These are phyloP conservation scores for Stichodactyla mertensii DNA, from an alignment of 64 coral and sea anemone species.

Conservation along the genomic window DNA sequence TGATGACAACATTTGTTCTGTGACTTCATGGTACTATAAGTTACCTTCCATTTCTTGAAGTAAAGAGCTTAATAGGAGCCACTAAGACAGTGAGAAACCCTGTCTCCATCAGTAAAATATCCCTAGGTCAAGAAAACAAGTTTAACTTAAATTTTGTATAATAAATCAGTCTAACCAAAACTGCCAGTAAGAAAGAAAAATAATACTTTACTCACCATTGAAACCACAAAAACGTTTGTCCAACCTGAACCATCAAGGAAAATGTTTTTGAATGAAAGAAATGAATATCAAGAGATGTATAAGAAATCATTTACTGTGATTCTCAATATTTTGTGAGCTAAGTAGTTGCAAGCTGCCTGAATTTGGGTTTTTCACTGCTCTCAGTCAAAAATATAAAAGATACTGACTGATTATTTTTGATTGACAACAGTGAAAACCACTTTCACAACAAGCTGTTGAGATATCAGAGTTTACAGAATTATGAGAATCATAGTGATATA, in stretches of 20 bases:
- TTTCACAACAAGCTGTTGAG: too few relatives aligned
- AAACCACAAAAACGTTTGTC: constrained; percentile 95
- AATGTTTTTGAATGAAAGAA: not conserved
- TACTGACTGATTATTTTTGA: too few relatives aligned
- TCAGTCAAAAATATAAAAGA: too few relatives aligned
- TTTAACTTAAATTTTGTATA: not conserved
- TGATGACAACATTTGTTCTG: too few relatives aligned
- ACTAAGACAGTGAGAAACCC: constrained; percentile 78
- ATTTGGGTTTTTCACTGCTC: too few relatives aligned
- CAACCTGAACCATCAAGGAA: constrained; percentile 45
- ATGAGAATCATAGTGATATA: too few relatives aligned
- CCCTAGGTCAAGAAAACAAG: constrained; percentile 37
- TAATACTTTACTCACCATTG: constrained; percentile 60
- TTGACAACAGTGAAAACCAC: too few relatives aligned
- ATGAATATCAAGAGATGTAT: not conserved
- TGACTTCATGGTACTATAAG: too few relatives aligned
- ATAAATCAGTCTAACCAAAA: not conserved
- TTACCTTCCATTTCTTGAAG: not conserved
- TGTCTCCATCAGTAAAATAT: constrained; percentile 82
- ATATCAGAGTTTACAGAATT: too few relatives aligned
- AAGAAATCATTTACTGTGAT: not conserved
- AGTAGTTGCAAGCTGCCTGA: too few relatives aligned
- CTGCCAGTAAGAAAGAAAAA: not conserved
- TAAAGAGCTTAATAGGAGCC: constrained; percentile 56
- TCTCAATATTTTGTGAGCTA: too few relatives aligned